These are phyloP conservation scores for Latrodectus hesperus DNA, from an alignment of 2,888 invertebrate genomes.

Conservation along the genomic window DNA sequence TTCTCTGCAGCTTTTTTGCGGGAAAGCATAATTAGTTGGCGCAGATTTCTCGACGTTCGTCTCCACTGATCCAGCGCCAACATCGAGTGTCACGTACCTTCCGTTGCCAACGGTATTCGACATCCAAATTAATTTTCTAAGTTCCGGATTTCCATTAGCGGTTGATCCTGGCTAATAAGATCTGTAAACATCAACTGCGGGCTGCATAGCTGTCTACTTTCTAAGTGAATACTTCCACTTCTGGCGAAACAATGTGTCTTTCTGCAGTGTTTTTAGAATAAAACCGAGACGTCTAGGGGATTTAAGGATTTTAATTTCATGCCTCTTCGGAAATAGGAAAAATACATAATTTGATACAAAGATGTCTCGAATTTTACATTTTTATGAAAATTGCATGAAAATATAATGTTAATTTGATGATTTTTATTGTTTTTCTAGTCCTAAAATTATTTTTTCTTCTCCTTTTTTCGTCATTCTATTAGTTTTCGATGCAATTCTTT, in stretches of 20 bases:
- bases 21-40: no score
- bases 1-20: no score
- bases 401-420: no score
- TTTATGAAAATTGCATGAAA: no score
- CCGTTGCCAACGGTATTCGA: not conserved
- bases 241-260: conserved; percentile 37
- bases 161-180: conserved; percentile 35
- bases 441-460: no score
- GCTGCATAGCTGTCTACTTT: not conserved
- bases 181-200: conserved; percentile 13
- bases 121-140: conserved; percentile 27
- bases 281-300: conserved; percentile 30
- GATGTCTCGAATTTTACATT: no score
- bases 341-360: no score
- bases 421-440: no score
- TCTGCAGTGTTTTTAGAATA: conserved; percentile 10
- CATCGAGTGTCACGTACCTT: conserved; percentile 16
- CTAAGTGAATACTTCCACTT: not conserved
- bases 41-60: not conserved
- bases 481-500: no score
- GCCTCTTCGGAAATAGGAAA: not conserved
- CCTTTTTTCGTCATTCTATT: no score
- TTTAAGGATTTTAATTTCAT: conserved; percentile 4
- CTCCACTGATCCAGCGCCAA: not conserved
- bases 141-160: conserved; percentile 28